Base-by-base conservation (phyloP, 2,113 vertebrate genomes). In the Ameiurus melas region DNA sequence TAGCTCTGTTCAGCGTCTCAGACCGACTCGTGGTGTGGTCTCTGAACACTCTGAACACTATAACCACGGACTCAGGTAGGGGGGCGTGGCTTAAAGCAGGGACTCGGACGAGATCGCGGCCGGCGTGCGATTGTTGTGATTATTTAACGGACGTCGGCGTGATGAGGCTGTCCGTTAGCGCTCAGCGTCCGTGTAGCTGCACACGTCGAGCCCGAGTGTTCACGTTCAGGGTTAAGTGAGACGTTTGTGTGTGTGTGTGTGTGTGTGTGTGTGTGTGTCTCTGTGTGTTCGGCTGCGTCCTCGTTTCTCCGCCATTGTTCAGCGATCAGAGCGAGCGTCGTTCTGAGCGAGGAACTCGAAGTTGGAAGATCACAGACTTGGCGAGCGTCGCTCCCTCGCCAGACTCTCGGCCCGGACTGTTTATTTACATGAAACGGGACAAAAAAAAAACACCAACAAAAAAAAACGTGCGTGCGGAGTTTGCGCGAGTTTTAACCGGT, bases 211-310 rank as follows among this genome's bases (percentile, higher is more conserved):
- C 36, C 36, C 13, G 39, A 43, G 25, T 75, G 71, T 75, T 75
- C 20, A 43, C 36, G 12, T 43, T 13, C 19, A 75, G 71, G 36
- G 71, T 43, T 43, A 73, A 39, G 17, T 75, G 33, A 22, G 39
- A 33, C 16, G 13, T 68, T 17, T 73, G 33, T 73, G 39, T 75
- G 71, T 75, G 71, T 73, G 36, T 39, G 70, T 73, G 70, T 51
- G 73, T 51, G 73, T 77, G 73, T 78, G 73, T 77, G 73, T 43
- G 33, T 73, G 33, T 73, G 39, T 77, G 73, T 75, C 39, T 75
- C 19, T 43, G 71, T 75, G 71, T 51, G 75, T 78, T 43, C n/a
- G 75, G n/a, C n/a, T 20, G 75, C 8, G 33, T 73, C 68, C 68
- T 70, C 30, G 4, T 19, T 39, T 39, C 19, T 71, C 68, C 33